These are phyloP conservation scores for Rhipidura dahli DNA, from an alignment of 2,113 vertebrate species.

Conservation along the genomic window DNA sequence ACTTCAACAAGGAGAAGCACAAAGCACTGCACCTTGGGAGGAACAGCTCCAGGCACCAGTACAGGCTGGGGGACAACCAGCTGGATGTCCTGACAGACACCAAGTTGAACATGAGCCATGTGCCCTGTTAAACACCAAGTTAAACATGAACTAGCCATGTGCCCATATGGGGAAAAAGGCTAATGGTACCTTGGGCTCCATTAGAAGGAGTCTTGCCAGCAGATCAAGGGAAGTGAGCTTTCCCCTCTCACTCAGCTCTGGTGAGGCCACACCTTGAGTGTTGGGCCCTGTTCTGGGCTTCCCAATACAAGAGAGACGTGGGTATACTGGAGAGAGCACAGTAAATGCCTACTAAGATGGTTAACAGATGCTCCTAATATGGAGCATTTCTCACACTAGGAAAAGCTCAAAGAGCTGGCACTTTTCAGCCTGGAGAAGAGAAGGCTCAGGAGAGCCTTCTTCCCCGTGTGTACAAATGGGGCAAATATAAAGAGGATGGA, in stretches of 20 bases:
- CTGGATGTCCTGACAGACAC: background rate
- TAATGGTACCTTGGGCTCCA: background rate
- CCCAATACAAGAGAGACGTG: background rate
- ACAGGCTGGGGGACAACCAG: background rate
- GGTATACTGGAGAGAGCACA: background rate
- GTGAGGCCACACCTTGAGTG: background rate
- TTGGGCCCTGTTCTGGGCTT: background rate
- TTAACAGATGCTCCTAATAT: background rate
- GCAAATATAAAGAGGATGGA: background rate
- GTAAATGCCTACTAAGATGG: background rate
- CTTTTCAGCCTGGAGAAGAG: background rate
- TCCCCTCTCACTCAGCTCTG: background rate
- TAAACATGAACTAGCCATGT: background rate
- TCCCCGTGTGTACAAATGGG: background rate
- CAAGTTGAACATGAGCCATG: background rate
- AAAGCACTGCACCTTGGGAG: background rate
- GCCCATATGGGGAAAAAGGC: background rate
- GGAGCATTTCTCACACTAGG: background rate
- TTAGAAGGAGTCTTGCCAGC: background rate
- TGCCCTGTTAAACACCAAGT: background rate
- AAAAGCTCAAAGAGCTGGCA: background rate
- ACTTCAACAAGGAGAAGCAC: background rate
- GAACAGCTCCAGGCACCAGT: background rate
- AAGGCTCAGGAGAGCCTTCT: background rate
- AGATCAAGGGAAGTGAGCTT: background rate